Percentiles rank a stretch among this genome's conserved stretches.
Conservation (phyloP, 1,140 invertebrate genomes). For the Cephus cinctus region DNA sequence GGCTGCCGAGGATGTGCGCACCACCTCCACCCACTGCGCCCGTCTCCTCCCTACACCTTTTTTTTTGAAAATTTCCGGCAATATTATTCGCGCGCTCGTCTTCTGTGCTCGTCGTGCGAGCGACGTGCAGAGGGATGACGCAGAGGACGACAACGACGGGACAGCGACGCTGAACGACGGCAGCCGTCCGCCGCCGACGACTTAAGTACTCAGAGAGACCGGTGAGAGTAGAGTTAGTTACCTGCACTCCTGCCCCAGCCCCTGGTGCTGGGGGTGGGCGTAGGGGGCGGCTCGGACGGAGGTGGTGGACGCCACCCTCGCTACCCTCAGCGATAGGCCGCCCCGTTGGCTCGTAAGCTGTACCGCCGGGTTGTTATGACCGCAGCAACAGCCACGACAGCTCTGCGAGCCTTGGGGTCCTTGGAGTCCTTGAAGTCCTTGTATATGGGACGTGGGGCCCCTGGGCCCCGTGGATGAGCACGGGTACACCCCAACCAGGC, state of each 20-base stretch:
- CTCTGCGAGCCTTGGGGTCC: conserved; percentile 25
- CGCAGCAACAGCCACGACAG: conserved; percentile 50
- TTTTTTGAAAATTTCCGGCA: conserved; percentile 31
- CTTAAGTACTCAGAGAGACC: conserved; percentile 22
- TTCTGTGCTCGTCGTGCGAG: conserved; percentile 19
- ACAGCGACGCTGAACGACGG: neutral
- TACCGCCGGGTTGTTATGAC: conserved; percentile 41
- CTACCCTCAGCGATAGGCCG: conserved; percentile 55
- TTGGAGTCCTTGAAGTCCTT: conserved; percentile 38
- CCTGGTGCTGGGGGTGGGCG: conserved; percentile 54
- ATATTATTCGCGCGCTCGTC: conserved; percentile 4
- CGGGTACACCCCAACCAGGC: conserved; percentile 60
- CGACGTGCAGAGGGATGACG: neutral
- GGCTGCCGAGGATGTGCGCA: conserved; percentile 56
- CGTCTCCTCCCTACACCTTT: conserved; percentile 57
- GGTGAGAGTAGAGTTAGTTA: conserved; percentile 25
- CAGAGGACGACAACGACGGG: neutral
- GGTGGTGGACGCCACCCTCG: conserved; percentile 58
- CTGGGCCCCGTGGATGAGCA: conserved; percentile 57
- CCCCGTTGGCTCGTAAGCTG: conserved; percentile 52
- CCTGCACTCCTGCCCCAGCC: conserved; percentile 55
- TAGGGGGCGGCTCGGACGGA: conserved; percentile 56
- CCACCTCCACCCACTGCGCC: conserved; percentile 57
- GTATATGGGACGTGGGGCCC: conserved; percentile 50
- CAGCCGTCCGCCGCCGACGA: conserved; percentile 4